Base-by-base conservation (phyloP, 2,888 invertebrate genomes). In the Byasa hedistus region DNA sequence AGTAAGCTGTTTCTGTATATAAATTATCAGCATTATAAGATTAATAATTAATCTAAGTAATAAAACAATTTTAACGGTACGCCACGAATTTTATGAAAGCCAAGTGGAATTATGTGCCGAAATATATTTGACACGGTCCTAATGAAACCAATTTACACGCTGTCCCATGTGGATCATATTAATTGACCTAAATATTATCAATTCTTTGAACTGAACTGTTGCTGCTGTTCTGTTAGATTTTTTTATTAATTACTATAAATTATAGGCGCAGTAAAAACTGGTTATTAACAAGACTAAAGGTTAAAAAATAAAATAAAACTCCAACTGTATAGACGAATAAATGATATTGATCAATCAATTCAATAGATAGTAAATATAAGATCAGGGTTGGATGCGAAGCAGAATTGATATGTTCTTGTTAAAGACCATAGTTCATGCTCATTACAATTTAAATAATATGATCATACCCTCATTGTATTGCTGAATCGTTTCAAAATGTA, bases 131-230 rank as follows among this genome's bases (percentile, higher is more conserved):
- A 61, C 62, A 24, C 44, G 27, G 58, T n/a, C 39, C 57, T 57
- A 61, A 66, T 66, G 44, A 44, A 27, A 56, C 27, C 66, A 66
- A 66, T 62, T 66, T 59, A 64, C 54, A 66, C 66, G 39, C 27
- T 27, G 57, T 48, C 39, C 51, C 63, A 48, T 48, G 55, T 63
- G 63, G 56, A 48, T 24, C 62, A 51, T 60, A 56, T 48, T 60
- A 67, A 63, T 67, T 67, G 63, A 64, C 67, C 59, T 59, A 63
- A 60, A 67, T 67, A 64, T 51, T 57, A 51, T 60, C 51, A 24
- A 21, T 39, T 48, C 59, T 44, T 55, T 27, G 27, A 59, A 67
- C 48, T 32, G 32, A 32, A 32, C 10, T 32, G 32, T 32, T 32
- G 32, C 32, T 7, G 32, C 32, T 10, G 10, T 10, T 10, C 32